Percentiles rank a stretch among this genome's conserved stretches.
These are phyloP conservation scores for Pristiophorus japonicus DNA, from an alignment of 2,113 vertebrate genomes.

Conservation along the genomic window DNA sequence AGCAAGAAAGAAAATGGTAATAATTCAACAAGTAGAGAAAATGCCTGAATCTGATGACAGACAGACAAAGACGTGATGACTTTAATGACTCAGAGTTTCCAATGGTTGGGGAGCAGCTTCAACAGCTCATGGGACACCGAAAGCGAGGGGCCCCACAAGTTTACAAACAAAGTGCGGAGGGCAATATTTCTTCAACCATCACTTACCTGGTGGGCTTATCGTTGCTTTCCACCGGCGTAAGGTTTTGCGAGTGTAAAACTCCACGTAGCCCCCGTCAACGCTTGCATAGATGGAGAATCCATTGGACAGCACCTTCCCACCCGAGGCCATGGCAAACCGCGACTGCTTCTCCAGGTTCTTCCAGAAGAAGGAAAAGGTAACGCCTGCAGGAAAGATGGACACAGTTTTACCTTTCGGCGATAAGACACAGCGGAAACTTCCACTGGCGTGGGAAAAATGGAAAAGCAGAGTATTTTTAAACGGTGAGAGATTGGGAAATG, in stretches of 20 bases:
- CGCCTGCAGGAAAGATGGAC: constrained; percentile 58
- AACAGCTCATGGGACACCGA: not conserved
- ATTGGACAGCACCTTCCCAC: constrained; percentile 79
- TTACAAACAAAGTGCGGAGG: not conserved
- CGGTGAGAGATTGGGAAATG: too few relatives aligned
- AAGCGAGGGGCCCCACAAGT: too few relatives aligned
- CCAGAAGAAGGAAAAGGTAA: constrained; percentile 97
- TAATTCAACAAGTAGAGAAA: not conserved
- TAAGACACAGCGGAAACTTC: not conserved
- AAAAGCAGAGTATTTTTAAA: too few relatives aligned
- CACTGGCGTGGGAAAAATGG: too few relatives aligned
- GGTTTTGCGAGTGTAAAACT: constrained; percentile 73
- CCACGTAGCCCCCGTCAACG: constrained; percentile 67
- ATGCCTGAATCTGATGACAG: not conserved
- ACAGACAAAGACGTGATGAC: not conserved
- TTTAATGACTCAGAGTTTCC: not conserved
- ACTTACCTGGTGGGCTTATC: constrained; percentile 76
- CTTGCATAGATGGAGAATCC: constrained; percentile 80
- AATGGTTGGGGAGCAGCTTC: not conserved
- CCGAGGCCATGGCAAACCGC: constrained; percentile 60
- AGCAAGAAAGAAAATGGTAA: not conserved
- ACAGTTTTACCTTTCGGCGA: not conserved
- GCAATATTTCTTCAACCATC: not conserved
- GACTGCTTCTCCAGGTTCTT: constrained; percentile 69
- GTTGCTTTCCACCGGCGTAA: constrained; percentile 76